A percentile compares a stretch with the other conserved stretches of the same genome.
Evolutionary conservation across 2,888 invertebrate genomes (phyloP).

Genomic region (Scaptomyza caliginosa): DNA sequence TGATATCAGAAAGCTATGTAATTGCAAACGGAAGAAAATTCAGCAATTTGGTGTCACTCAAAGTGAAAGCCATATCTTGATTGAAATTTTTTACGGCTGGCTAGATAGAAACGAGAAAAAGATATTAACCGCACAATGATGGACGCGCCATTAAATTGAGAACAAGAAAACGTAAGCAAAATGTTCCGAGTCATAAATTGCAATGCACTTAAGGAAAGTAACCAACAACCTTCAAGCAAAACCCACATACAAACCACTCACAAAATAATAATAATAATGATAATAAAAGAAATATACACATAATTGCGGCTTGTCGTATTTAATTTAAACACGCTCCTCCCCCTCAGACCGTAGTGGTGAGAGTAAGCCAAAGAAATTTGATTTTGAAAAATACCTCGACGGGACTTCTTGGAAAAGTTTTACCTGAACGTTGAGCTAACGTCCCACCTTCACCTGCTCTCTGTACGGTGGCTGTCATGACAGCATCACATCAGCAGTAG

Average conservation of each 20-base stretch:
- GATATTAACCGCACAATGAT: conserved; percentile 14
- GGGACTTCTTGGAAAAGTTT: conserved; percentile 42
- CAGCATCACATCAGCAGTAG: conserved; percentile 19
- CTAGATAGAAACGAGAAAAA: background rate
- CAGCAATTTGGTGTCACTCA: conserved; percentile 58
- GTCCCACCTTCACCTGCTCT: background rate
- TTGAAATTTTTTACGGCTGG: conserved; percentile 36
- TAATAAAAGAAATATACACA: conserved; percentile 24
- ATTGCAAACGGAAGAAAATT: conserved; percentile 42
- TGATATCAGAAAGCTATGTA: conserved; percentile 26
- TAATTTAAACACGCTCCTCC: conserved; percentile 38
- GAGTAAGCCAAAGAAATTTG: conserved; percentile 44
- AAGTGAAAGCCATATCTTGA: conserved; percentile 22
- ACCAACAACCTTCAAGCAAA: background rate
- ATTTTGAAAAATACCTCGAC: conserved; percentile 50
- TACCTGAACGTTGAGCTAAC: conserved; percentile 3
- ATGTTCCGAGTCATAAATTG: conserved; percentile 10
- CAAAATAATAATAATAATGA: conserved; percentile 68
- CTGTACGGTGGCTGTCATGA: conserved; percentile 41
- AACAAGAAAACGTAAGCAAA: background rate
- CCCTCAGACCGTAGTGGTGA: conserved; percentile 12
- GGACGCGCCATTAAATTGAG: conserved; percentile 23
- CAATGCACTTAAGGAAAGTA: conserved; percentile 8
- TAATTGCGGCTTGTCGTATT: conserved; percentile 40
- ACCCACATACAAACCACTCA: background rate